Percentiles rank a stretch among this genome's conserved stretches.
These are phyloP conservation scores for Alloscopus bannaensis DNA, from an alignment of 2,888 invertebrate genomes.

Conservation along the genomic window DNA sequence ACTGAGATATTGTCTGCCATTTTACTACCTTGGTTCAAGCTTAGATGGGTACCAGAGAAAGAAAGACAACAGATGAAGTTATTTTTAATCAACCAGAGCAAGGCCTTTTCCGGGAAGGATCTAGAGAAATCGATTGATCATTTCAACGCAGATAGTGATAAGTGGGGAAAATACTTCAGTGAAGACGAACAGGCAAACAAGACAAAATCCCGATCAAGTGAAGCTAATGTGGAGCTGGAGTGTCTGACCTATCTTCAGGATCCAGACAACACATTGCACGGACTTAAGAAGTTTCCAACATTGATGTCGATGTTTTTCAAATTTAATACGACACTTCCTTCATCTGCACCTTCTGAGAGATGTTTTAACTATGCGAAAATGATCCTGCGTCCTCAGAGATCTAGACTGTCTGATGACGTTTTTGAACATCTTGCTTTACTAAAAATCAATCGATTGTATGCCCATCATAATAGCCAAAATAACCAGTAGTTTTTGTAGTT, in stretches of 20 bases:
- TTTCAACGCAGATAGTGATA: neutral
- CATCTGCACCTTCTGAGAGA: constrained; percentile 9
- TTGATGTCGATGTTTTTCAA: neutral
- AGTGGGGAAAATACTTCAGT: neutral
- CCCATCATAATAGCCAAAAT: too few species aligned
- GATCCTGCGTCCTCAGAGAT: neutral
- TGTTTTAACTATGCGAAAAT: constrained; percentile 20
- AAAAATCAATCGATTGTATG: neutral
- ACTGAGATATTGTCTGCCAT: neutral
- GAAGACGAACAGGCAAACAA: neutral
- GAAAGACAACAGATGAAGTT: neutral
- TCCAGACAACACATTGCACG: neutral
- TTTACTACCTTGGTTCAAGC: neutral
- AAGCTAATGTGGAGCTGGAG: neutral
- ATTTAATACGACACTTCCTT: constrained; percentile 9
- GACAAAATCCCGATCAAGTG: neutral
- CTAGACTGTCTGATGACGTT: neutral
- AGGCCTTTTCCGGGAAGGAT: too few species aligned
- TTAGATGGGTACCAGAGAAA: neutral
- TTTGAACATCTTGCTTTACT: constrained; percentile 11
- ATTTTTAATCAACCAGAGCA: neutral
- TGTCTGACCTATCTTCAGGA: neutral
- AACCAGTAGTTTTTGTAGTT: neutral
- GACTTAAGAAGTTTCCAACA: neutral
- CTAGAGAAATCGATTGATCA: neutral